These are phyloP conservation scores for Heliconius charithonia DNA, from an alignment of 2,888 invertebrate species.

Conservation along the genomic window DNA sequence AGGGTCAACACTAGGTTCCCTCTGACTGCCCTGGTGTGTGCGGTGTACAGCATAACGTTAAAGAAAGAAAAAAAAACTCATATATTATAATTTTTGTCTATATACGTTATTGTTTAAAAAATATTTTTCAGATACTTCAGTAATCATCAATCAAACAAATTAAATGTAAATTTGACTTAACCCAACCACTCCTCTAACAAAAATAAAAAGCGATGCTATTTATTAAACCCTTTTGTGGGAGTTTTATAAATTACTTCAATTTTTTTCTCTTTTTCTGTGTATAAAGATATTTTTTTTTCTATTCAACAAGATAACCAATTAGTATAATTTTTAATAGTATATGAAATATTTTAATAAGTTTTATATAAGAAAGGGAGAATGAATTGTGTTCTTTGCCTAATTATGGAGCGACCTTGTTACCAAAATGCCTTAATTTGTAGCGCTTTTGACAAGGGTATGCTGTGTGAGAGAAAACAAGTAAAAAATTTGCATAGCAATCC, in stretches of 20 bases:
- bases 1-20: too few species aligned
- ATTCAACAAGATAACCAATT: not conserved
- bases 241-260: not conserved
- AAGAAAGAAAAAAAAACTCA: too few species aligned
- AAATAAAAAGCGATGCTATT: not conserved
- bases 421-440: conserved; percentile 21
- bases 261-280: not conserved
- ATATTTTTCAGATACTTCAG: not conserved
- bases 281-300: too few species aligned
- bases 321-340: not conserved
- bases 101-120: not conserved
- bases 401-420: conserved; percentile 10
- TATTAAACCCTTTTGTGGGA: not conserved
- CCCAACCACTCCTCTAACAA: not conserved
- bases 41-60: too few species aligned
- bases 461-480: conserved; percentile 17
- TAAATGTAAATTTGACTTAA: not conserved
- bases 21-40: too few species aligned
- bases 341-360: not conserved
- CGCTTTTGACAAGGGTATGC: conserved; percentile 29
- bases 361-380: conserved; percentile 4
- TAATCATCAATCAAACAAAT: not conserved
- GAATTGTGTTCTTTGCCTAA: conserved; percentile 16
- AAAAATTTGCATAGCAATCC: conserved; percentile 25
- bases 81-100: too few species aligned